phyloP scores from a whole-genome alignment of 2,113 vertebrate species.

The Theristicus caerulescens region DNA sequence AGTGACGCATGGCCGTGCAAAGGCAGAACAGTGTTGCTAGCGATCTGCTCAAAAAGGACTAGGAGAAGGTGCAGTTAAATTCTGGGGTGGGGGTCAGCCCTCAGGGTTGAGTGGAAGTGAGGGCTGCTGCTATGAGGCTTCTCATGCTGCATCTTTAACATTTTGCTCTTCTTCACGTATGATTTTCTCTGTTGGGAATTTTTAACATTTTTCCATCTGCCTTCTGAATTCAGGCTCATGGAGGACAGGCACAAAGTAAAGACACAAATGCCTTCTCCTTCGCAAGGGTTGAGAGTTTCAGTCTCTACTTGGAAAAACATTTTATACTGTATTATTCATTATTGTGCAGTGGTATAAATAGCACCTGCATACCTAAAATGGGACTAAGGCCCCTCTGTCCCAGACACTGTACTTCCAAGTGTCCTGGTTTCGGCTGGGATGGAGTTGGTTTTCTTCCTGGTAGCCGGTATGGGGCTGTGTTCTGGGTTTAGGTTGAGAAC shows the following conservation, averaged over 20 bases:
- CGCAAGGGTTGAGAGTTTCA: not conserved
- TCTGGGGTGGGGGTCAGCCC: not conserved
- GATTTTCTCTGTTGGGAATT: not conserved
- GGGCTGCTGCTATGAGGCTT: not conserved
- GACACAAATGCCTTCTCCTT: not conserved
- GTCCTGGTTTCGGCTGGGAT: no score
- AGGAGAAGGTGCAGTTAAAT: not conserved
- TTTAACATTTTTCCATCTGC: not conserved
- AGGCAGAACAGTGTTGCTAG: not conserved
- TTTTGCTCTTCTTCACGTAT: not conserved
- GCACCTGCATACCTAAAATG: fast-evolving
- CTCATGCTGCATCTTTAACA: not conserved
- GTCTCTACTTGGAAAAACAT: not conserved
- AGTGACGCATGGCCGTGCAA: not conserved
- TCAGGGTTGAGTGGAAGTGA: not conserved
- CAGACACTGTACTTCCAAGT: not conserved
- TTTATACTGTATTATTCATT: not conserved
- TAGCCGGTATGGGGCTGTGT: no score
- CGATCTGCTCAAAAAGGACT: not conserved
- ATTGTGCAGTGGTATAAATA: not conserved
- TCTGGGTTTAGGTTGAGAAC: no score
- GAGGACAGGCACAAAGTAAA: not conserved
- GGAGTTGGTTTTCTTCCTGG: no score
- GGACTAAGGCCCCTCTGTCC: not conserved
- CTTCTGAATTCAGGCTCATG: not conserved